A percentile compares a stretch with the other conserved stretches of the same genome.
These are phyloP conservation scores for Chrysopilus asiliformis DNA, from an alignment of 2,888 invertebrate genomes.

Conservation along the genomic window DNA sequence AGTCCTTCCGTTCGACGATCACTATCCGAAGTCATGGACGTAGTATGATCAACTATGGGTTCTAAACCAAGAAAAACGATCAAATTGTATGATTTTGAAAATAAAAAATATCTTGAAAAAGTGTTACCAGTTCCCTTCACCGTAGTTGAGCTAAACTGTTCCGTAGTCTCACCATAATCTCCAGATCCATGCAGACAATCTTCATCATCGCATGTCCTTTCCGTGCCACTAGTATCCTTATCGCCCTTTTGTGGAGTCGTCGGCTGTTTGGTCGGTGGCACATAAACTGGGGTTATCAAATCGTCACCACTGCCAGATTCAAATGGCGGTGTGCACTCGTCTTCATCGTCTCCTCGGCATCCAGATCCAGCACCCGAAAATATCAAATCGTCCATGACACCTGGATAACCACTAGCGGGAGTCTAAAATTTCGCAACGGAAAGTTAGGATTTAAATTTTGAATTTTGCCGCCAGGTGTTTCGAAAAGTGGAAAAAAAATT, in stretches of 20 bases:
- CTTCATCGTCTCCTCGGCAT: slow-evolving; percentile 83
- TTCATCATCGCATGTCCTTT: slow-evolving; percentile 67
- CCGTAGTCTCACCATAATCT: slow-evolving; percentile 54
- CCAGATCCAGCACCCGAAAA: slow-evolving; percentile 87
- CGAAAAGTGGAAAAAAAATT: too few species aligned
- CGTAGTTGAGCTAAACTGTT: slow-evolving; percentile 42
- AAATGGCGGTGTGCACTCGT: slow-evolving; percentile 74
- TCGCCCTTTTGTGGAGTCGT: slow-evolving; percentile 37
- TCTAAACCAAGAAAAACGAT: slow-evolving; percentile 9
- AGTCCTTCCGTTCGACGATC: slow-evolving; percentile 3
- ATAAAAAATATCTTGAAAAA: slow-evolving; percentile 3
- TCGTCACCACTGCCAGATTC: slow-evolving; percentile 81
- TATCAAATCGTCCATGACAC: slow-evolving; percentile 74
- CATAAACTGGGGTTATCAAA: slow-evolving; percentile 83
- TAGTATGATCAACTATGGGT: slow-evolving; percentile 18
- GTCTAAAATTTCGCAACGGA: slow-evolving; percentile 42
- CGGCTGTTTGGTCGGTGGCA: slow-evolving; percentile 64
- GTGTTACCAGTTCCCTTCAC: slow-evolving; percentile 39
- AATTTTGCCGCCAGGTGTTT: not conserved
- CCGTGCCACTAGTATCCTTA: slow-evolving; percentile 23
- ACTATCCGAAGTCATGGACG: too few species aligned
- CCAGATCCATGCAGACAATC: slow-evolving; percentile 77
- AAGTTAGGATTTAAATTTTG: not conserved
- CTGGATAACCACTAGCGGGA: slow-evolving; percentile 66
- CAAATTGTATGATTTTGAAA: not conserved